Conservation (phyloP, 2,797 vertebrate species). For the Cynodonichthys magdalenae region DNA sequence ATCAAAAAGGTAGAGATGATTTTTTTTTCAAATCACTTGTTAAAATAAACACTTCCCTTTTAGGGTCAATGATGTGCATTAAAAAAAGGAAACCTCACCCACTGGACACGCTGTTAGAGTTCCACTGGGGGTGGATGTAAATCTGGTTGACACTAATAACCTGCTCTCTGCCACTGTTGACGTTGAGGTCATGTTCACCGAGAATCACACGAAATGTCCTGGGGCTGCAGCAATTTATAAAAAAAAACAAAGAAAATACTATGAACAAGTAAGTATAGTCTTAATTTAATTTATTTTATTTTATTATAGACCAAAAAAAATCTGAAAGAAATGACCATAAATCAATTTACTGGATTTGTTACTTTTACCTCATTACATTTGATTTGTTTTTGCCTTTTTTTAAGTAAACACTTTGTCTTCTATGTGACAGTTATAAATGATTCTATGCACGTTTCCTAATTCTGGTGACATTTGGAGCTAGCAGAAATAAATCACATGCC, state of each 20-base stretch:
- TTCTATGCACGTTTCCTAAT: constrained; percentile 9
- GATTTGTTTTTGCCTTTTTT: not conserved
- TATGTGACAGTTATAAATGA: constrained; percentile 36
- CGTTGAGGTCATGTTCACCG: constrained; percentile 66
- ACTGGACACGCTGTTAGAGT: constrained; percentile 25
- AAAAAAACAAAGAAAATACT: not conserved
- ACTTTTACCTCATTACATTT: not conserved
- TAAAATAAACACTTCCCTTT: not conserved
- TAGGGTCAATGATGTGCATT: not conserved
- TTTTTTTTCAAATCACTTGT: not conserved
- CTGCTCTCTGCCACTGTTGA: constrained; percentile 78
- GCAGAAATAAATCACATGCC: constrained; percentile 26
- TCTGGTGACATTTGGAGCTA: constrained; percentile 28
- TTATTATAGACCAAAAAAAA: too few species aligned
- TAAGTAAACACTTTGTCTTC: not conserved
- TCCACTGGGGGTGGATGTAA: constrained; percentile 77
- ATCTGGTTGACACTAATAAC: constrained; percentile 59
- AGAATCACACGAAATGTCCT: constrained; percentile 61
- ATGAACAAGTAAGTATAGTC: not conserved
- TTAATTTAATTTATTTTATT: not conserved
- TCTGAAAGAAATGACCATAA: too few species aligned
- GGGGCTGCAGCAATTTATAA: not conserved
- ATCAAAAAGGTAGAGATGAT: not conserved
- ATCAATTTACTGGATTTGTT: too few species aligned
- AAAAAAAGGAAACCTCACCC: constrained; percentile 71